Evolutionary conservation across 1,140 invertebrate species (phyloP).

Genomic region (Eupeodes corollae): DNA sequence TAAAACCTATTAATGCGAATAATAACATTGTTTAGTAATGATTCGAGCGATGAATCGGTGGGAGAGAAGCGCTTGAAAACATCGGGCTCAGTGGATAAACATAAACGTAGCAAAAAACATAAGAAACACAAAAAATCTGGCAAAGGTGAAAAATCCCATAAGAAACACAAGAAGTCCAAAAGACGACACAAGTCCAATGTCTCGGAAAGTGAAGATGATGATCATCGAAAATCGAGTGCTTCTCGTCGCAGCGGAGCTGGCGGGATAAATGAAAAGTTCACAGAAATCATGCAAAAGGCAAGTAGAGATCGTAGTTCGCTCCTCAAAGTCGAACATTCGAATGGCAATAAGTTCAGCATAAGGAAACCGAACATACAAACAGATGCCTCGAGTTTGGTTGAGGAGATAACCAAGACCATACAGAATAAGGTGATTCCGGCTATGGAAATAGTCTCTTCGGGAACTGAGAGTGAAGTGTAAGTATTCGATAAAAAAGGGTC

Average conservation of each 20-base stretch:
- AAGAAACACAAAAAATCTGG: constrained; percentile 38
- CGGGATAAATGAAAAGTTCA: constrained; percentile 25
- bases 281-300: constrained; percentile 29
- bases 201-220: constrained; percentile 7
- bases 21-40: constrained; percentile 14
- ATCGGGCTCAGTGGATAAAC: constrained; percentile 21
- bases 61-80: constrained; percentile 24
- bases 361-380: constrained; percentile 20
- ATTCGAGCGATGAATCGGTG: constrained; percentile 15
- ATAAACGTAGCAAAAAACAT: constrained; percentile 44
- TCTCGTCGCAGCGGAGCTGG: constrained; percentile 8
- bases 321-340: constrained; percentile 22
- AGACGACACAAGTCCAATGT: constrained; percentile 18
- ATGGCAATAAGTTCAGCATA: constrained; percentile 27
- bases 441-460: constrained; percentile 56
- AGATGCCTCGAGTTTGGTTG: constrained; percentile 29
- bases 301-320: constrained; percentile 11
- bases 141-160: constrained; percentile 26
- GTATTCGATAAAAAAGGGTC: too few relatives aligned
- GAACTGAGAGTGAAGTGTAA: constrained; percentile 50
- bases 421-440: constrained; percentile 28
- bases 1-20: too few relatives aligned
- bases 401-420: constrained; percentile 32
- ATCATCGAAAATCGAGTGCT: constrained; percentile 4
- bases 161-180: constrained; percentile 28